Percentiles rank a stretch among this genome's conserved stretches.
These are phyloP conservation scores for Tauraco erythrolophus DNA, from an alignment of 2,113 vertebrate species.

Conservation along the genomic window DNA sequence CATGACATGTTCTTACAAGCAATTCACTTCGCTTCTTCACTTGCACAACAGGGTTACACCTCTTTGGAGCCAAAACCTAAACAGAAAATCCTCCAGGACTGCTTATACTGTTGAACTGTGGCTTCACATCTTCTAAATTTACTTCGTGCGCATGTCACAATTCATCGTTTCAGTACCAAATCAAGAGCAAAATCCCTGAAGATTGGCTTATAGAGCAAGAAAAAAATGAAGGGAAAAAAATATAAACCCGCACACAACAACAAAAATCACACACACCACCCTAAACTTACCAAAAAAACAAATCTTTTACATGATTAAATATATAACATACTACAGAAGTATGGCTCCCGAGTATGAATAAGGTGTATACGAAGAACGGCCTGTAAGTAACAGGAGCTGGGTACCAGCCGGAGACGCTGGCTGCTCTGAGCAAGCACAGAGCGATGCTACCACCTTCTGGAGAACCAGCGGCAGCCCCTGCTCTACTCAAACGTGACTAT, in stretches of 20 bases:
- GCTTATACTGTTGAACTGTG: neutral
- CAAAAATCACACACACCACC: too few relatives aligned
- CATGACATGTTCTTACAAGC: neutral
- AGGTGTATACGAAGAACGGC: neutral
- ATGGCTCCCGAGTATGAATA: neutral
- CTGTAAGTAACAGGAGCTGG: neutral
- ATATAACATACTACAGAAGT: neutral
- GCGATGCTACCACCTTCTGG: constrained; percentile 80
- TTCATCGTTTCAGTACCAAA: neutral
- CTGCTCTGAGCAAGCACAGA: constrained; percentile 27
- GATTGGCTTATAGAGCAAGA: neutral
- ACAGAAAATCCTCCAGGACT: neutral
- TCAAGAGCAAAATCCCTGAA: neutral
- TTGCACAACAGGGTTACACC: neutral
- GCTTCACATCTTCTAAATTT: neutral
- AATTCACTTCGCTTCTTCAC: neutral
- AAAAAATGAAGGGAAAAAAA: neutral
- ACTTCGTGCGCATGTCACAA: neutral
- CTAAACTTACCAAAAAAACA: neutral
- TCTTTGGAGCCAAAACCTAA: neutral
- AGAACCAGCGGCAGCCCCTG: neutral
- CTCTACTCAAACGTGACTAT: accelerated
- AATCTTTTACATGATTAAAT: neutral
- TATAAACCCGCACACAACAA: neutral
- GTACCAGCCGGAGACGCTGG: neutral